Percentiles rank a stretch among this genome's conserved stretches.
Conservation (phyloP, 2,113 vertebrate genomes). For the Pampusana beccarii region DNA sequence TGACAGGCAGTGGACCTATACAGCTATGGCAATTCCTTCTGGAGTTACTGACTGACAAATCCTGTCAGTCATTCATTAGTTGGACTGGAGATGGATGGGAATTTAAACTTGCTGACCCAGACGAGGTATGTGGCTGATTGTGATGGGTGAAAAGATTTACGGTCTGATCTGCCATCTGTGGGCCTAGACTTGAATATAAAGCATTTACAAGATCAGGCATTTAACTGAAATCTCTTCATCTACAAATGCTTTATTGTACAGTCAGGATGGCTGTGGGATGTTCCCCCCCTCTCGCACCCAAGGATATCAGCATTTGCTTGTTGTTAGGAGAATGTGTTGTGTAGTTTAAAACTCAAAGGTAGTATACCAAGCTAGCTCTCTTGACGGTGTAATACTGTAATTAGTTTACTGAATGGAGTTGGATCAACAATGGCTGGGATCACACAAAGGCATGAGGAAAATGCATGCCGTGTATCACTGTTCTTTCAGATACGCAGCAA, state of each 20-base stretch:
- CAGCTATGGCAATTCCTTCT: constrained; percentile 92
- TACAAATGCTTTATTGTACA: neutral
- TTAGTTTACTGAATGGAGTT: neutral
- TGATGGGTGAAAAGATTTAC: neutral
- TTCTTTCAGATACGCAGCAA: neutral
- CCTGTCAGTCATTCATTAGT: constrained; percentile 88
- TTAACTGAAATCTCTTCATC: neutral
- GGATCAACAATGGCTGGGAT: neutral
- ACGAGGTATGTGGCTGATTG: constrained; percentile 78
- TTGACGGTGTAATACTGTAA: neutral
- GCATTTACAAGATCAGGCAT: neutral
- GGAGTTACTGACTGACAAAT: constrained; percentile 87
- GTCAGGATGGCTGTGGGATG: neutral
- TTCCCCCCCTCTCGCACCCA: neutral
- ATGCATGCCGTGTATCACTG: fast-evolving
- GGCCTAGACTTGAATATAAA: neutral
- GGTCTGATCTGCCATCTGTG: neutral
- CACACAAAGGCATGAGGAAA: neutral
- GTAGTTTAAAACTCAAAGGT: neutral
- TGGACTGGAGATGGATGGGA: constrained; percentile 93
- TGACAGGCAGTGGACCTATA: constrained; percentile 87
- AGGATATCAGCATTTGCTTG: neutral
- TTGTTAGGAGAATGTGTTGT: neutral
- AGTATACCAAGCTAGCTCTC: neutral
- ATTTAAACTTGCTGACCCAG: constrained; percentile 89